Percentiles rank a stretch among this genome's conserved stretches.
phyloP scores from a whole-genome alignment of 2,797 vertebrate genomes.

The Lacerta bilineata region DNA sequence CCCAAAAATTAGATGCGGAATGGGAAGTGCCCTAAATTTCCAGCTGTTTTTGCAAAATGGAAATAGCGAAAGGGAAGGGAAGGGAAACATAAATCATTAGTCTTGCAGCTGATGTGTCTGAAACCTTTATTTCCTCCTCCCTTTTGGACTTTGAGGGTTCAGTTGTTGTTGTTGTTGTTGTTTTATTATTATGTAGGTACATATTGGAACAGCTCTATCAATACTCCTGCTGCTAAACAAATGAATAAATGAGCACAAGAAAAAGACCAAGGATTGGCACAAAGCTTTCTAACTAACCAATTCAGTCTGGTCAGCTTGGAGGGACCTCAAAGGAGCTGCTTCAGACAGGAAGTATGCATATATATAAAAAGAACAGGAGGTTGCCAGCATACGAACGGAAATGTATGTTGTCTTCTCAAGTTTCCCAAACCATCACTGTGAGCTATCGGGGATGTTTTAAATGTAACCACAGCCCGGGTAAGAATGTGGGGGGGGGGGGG shows the following conservation, averaged over 20 bases:
- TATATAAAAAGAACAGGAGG: slow-evolving; percentile 19
- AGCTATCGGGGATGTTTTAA: neutral
- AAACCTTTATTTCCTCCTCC: neutral
- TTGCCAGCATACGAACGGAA: slow-evolving; percentile 18
- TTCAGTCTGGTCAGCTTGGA: slow-evolving; percentile 15
- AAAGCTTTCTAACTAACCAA: neutral
- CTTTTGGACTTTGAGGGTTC: neutral
- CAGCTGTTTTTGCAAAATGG: neutral
- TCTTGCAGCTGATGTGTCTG: neutral
- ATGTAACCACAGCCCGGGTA: neutral
- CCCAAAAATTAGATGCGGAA: neutral
- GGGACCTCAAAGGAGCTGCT: slow-evolving; percentile 4
- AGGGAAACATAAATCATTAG: neutral
- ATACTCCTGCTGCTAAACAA: neutral
- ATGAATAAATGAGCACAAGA: neutral
- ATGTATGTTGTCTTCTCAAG: slow-evolving; percentile 12
- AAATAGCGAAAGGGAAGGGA: neutral
- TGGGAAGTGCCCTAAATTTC: neutral
- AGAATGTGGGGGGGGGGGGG: neutral
- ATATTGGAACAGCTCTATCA: neutral
- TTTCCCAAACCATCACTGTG: slow-evolving; percentile 4
- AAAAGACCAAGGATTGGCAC: neutral
- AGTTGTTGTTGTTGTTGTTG: neutral
- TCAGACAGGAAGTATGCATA: slow-evolving; percentile 13
- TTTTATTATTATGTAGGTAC: neutral